These are phyloP conservation scores for Onthophagus taurus DNA, from an alignment of 1,140 invertebrate genomes.

Conservation along the genomic window DNA sequence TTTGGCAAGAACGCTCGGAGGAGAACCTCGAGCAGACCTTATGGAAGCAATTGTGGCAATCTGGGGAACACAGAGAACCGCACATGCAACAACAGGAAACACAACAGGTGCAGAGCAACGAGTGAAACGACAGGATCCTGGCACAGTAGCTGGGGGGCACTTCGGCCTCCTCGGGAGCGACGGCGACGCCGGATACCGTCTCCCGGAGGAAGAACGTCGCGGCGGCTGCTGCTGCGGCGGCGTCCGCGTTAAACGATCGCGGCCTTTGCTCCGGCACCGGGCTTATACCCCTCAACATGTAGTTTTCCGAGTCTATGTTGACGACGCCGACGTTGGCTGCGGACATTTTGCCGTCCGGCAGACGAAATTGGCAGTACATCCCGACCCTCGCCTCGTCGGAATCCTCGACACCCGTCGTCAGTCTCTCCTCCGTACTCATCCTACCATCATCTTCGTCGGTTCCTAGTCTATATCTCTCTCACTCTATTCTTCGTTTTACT, in stretches of 20 bases:
- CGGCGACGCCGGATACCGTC: slow-evolving; percentile 14
- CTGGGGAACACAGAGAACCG: slow-evolving; percentile 50
- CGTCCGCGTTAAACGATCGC: slow-evolving; percentile 17
- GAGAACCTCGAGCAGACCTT: slow-evolving; percentile 47
- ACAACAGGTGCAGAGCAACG: slow-evolving; percentile 44
- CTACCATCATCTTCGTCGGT: slow-evolving; percentile 9
- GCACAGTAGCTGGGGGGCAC: slow-evolving; percentile 37
- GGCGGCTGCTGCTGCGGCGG: slow-evolving; percentile 16
- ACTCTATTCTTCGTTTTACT: background rate
- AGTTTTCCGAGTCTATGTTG: slow-evolving; percentile 50
- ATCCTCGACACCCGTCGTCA: background rate
- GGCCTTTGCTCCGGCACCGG: slow-evolving; percentile 19
- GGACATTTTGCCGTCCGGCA: slow-evolving; percentile 13
- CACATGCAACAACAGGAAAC: slow-evolving; percentile 50
- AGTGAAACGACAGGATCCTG: slow-evolving; percentile 43
- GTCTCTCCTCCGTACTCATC: slow-evolving; percentile 10
- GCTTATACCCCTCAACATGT: slow-evolving; percentile 45
- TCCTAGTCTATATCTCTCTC: background rate
- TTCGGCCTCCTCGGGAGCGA: slow-evolving; percentile 10
- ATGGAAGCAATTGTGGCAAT: slow-evolving; percentile 59
- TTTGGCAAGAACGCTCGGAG: slow-evolving; percentile 46
- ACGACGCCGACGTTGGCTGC: slow-evolving; percentile 17
- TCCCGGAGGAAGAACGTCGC: slow-evolving; percentile 34
- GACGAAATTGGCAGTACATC: slow-evolving; percentile 15
- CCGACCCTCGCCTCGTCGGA: slow-evolving; percentile 12